These are phyloP conservation scores for Diarsia mendica DNA, from an alignment of 2,888 invertebrate genomes.

Conservation along the genomic window DNA sequence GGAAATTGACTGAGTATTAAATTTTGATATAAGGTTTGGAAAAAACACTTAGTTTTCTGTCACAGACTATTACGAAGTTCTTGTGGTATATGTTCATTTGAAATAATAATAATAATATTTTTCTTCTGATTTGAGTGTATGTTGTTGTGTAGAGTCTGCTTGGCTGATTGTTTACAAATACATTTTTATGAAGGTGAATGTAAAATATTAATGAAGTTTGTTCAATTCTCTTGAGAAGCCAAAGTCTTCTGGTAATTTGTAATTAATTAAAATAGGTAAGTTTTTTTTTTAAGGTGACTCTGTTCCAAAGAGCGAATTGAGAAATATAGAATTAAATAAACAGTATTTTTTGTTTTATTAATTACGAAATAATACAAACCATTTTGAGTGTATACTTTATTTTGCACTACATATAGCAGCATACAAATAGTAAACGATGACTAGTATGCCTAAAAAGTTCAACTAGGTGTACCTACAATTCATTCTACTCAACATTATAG, in stretches of 20 bases:
- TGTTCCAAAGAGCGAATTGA: constrained; percentile 75
- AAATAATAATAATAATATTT: constrained; percentile 45
- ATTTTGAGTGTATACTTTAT: constrained; percentile 59
- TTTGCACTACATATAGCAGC: constrained; percentile 63
- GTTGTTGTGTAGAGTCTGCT: constrained; percentile 56
- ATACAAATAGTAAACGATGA: constrained; percentile 67
- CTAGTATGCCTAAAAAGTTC: constrained; percentile 67
- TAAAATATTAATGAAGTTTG: constrained; percentile 75
- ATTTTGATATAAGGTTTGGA: constrained; percentile 32
- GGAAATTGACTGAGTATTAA: constrained; percentile 60
- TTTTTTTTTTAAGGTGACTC: constrained; percentile 72
- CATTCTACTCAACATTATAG: constrained; percentile 41
- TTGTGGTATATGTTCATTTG: constrained; percentile 49
- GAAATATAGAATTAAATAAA: constrained; percentile 69
- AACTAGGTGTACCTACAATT: constrained; percentile 55
- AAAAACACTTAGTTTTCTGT: constrained; percentile 48
- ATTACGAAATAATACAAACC: constrained; percentile 25
- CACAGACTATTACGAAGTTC: constrained; percentile 27
- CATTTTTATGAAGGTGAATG: constrained; percentile 54
- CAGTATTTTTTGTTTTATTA: constrained; percentile 56
- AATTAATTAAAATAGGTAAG: constrained; percentile 77
- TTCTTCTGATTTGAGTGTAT: constrained; percentile 51
- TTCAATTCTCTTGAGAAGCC: constrained; percentile 84
- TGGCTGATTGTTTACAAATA: constrained; percentile 52
- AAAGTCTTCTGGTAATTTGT: constrained; percentile 86